Conservation (phyloP, 2,888 invertebrate species). For the Tolmerus cingulatus region DNA sequence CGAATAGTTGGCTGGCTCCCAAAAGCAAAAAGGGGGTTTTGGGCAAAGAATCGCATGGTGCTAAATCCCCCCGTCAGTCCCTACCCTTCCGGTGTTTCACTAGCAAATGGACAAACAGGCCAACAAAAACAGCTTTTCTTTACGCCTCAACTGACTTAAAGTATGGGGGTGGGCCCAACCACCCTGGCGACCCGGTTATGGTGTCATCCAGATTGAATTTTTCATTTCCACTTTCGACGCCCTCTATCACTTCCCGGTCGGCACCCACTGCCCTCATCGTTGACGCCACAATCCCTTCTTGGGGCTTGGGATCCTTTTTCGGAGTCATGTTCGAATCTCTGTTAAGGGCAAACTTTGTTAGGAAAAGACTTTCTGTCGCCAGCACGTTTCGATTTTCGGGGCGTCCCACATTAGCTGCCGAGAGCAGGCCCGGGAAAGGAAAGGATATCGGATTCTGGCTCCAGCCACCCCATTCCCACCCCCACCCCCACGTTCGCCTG, state of each 20-base stretch:
- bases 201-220: constrained; percentile 10
- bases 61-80: not conserved
- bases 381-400: not conserved
- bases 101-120: not conserved
- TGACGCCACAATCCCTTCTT: not conserved
- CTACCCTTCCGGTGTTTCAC: not conserved
- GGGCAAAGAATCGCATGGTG: not conserved
- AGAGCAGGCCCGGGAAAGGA: not conserved
- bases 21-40: not conserved
- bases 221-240: constrained; percentile 17
- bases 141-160: not conserved
- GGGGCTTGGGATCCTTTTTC: not conserved
- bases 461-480: not conserved
- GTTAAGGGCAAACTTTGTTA: not conserved
- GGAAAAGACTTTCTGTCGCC: not conserved
- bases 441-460: not conserved
- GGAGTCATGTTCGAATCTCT: not conserved
- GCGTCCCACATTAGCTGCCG: not conserved
- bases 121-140: not conserved
- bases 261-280: not conserved
- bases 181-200: not conserved
- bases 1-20: not conserved
- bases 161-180: not conserved
- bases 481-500: not conserved
- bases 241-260: not conserved